phyloP scores from a whole-genome alignment of 2,888 invertebrate genomes.

The Drosophila barbarae region DNA sequence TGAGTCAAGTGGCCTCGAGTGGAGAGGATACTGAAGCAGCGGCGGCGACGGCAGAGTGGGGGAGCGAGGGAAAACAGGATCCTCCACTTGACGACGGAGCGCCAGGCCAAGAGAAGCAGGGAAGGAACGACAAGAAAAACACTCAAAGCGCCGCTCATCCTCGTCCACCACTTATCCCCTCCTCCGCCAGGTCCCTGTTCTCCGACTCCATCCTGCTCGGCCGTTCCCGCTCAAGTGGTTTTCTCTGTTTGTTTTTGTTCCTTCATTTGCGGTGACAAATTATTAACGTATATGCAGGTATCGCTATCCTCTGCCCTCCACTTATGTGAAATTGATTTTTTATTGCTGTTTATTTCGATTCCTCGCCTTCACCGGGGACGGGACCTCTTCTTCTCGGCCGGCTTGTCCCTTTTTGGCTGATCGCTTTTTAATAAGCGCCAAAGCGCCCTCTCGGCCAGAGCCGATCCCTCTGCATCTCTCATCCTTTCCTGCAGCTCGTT shows the following conservation, averaged over 20 bases:
- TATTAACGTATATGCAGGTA: constrained; percentile 73
- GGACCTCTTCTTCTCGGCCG: constrained; percentile 11
- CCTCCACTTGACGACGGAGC: constrained; percentile 39
- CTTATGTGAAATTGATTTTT: constrained; percentile 74
- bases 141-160: constrained; percentile 71
- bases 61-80: constrained; percentile 33
- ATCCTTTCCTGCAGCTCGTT: constrained; percentile 57
- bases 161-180: constrained; percentile 43
- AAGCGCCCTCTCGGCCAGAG: constrained; percentile 54
- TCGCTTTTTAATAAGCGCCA: constrained; percentile 68
- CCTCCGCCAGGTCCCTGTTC: constrained; percentile 4
- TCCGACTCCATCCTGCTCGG: constrained; percentile 9
- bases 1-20: constrained; percentile 49
- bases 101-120: constrained; percentile 36
- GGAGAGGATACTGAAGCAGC: constrained; percentile 1
- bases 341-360: constrained; percentile 76
- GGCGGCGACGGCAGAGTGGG: not conserved
- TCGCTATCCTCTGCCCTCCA: constrained; percentile 27
- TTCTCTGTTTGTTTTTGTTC: constrained; percentile 75
- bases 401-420: constrained; percentile 31
- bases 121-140: constrained; percentile 51
- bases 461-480: not conserved
- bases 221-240: constrained; percentile 67
- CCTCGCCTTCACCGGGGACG: constrained; percentile 38
- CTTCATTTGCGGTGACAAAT: constrained; percentile 77